Evolutionary conservation across 2,797 vertebrate genomes (phyloP).

Genomic region (Cynopterus sphinx): DNA sequence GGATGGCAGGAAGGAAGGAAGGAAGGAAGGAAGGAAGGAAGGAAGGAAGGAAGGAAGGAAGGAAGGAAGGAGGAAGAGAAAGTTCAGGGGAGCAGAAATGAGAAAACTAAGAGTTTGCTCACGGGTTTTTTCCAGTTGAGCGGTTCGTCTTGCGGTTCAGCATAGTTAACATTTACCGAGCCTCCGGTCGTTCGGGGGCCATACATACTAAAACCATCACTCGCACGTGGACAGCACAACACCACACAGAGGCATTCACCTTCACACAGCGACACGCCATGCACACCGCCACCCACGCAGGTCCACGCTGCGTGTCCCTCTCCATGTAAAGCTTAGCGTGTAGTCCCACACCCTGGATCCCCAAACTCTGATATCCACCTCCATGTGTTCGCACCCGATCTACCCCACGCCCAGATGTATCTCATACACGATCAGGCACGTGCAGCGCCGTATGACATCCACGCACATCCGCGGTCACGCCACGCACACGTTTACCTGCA

Average conservation of each 20-base stretch:
- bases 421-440: neutral
- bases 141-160: neutral
- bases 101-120: neutral
- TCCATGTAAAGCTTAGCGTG: neutral
- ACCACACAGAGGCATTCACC: too few relatives aligned
- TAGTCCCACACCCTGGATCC: fast-evolving
- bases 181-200: neutral
- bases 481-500: fast-evolving
- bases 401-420: neutral
- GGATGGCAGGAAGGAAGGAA: fast-evolving
- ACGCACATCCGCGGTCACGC: fast-evolving
- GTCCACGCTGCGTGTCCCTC: neutral
- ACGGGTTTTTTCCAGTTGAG: neutral
- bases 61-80: neutral
- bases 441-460: fast-evolving
- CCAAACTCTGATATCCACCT: neutral
- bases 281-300: neutral
- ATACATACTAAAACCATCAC: neutral
- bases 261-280: neutral
- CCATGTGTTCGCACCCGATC: neutral
- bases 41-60: neutral
- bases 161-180: neutral
- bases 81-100: neutral
- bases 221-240: neutral
- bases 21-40: too few relatives aligned